Percentiles rank a stretch among this genome's conserved stretches.
phyloP scores from a whole-genome alignment of 2,888 invertebrate species.

The Aelia acuminata region DNA sequence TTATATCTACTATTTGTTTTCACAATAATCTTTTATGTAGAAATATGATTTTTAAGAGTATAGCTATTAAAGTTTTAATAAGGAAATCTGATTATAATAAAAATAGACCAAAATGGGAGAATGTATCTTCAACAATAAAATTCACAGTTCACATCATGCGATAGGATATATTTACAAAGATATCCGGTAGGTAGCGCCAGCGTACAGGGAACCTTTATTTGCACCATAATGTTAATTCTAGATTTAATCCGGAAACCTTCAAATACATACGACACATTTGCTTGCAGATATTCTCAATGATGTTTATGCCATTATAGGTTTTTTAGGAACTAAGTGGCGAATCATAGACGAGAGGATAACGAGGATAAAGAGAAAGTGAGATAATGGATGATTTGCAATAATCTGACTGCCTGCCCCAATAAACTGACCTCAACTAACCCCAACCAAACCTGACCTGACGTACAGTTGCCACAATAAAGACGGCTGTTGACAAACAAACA shows the following conservation, averaged over 20 bases:
- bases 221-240: background rate
- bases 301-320: background rate
- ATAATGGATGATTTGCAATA: background rate
- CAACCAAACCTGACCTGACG: slow-evolving; percentile 8
- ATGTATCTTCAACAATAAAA: background rate
- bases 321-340: background rate
- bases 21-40: no score
- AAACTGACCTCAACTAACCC: slow-evolving; percentile 1
- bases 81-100: background rate
- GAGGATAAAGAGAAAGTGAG: background rate
- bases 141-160: background rate
- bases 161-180: background rate
- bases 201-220: background rate
- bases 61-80: no score
- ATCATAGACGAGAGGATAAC: background rate
- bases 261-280: background rate
- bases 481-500: slow-evolving; percentile 33
- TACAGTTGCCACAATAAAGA: slow-evolving; percentile 34
- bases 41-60: no score
- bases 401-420: background rate
- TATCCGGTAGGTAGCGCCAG: background rate
- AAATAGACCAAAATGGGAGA: background rate
- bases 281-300: background rate
- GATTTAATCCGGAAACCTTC: background rate
- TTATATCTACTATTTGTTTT: no score